Evolutionary conservation across 2,888 invertebrate genomes (phyloP).

Genomic region (Pterobdella sp.): DNA sequence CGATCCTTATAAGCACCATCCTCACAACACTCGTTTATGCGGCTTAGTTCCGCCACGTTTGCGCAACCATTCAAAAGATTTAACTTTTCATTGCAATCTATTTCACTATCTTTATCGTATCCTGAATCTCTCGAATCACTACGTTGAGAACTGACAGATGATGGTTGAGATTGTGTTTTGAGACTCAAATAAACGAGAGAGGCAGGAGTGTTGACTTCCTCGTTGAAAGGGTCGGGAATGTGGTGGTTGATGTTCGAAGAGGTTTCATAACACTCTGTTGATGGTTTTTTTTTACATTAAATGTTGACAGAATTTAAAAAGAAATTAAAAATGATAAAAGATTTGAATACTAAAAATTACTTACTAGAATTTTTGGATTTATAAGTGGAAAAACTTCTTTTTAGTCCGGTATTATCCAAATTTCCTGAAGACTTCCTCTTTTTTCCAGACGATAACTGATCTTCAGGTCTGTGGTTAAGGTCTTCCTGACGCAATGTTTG

Average conservation of each 20-base stretch:
- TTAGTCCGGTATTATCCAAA: too few relatives aligned
- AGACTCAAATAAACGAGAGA: neutral
- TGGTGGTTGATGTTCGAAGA: neutral
- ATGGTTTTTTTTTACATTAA: too few relatives aligned
- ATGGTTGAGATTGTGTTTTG: constrained; percentile 5
- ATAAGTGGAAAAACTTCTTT: too few relatives aligned
- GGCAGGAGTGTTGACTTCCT: constrained; percentile 9
- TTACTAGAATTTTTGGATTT: neutral
- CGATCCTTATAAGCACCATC: neutral
- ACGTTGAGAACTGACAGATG: constrained; percentile 21
- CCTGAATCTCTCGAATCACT: constrained; percentile 35
- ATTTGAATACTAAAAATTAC: neutral
- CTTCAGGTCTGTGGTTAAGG: neutral
- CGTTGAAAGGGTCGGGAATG: neutral
- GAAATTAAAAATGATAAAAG: neutral
- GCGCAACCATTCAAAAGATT: neutral
- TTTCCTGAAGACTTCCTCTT: neutral
- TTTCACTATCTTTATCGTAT: constrained; percentile 32
- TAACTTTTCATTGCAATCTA: constrained; percentile 5
- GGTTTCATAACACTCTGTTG: too few relatives aligned
- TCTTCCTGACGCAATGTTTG: neutral
- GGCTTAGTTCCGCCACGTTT: neutral
- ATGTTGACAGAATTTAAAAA: neutral
- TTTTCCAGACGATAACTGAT: neutral
- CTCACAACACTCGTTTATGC: neutral